Evolutionary conservation across 2,888 invertebrate genomes (phyloP), one percentile per base, ranked within the genome.

Genomic region (Pseudanteris insignis): DNA sequence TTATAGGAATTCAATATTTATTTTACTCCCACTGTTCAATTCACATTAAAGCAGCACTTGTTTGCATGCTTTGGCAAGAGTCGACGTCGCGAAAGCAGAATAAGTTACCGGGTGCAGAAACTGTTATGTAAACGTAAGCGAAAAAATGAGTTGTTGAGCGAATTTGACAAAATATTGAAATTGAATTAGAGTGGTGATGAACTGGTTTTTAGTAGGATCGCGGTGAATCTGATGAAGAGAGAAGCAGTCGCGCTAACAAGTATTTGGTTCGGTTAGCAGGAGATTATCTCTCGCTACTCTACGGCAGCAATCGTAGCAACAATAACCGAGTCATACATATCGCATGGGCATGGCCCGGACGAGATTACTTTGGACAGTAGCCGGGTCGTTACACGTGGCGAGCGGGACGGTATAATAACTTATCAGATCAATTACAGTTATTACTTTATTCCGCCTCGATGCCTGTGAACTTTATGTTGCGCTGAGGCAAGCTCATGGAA

Each of bases 361-460:
- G 37, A 46, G 30, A 61, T 54, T 60, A 48, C 38, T 54, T 50
- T 21, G 61, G 61, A 38, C 50, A 50, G 50, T 37, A 38, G 50
- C 18, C 14, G 28, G 48, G 30, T 50, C 50, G 44, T 48, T 54
- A 48, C 33, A 37, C 26, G 50, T 13, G 38, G 30, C 10, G 15
- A 14, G 18, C 37, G 29, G 54, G 41, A 38, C 24, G 54, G 54
- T 40, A 59, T 70, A 72, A 74, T 74, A 74, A 74, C 70, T 75
- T 76, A 76, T 76, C 75, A 71, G 76, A 76, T 77, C 76, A 76
- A 77, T 77, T 77, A 75, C 68, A 73, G 74, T 75, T 74, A 74
- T 74, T 76, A 76, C 76, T 76, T 76, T 75, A 74, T 75, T 76
- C 71, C 68, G 51, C 66, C 68, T 70, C 70, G 69, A 74, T 72